These are phyloP conservation scores for Sarcophaga peregrina DNA, from an alignment of 1,140 invertebrate species.

Conservation along the genomic window DNA sequence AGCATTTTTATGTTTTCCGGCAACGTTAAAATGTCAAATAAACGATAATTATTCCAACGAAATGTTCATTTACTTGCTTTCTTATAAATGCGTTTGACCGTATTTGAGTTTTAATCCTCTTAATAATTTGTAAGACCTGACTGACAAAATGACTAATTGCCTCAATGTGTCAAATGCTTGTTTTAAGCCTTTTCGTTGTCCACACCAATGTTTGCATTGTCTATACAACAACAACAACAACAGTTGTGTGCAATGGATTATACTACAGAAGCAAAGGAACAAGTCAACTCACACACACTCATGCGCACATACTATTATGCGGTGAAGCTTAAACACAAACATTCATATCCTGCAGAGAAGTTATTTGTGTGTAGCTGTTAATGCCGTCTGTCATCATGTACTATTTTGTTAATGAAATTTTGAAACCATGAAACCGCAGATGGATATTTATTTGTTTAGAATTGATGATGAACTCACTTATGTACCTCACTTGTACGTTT, in stretches of 20 bases:
- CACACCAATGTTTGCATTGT: neutral
- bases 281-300: too few relatives aligned
- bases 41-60: neutral
- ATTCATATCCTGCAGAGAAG: neutral
- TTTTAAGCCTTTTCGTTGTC: neutral
- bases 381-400: neutral
- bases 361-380: neutral
- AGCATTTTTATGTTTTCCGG: neutral
- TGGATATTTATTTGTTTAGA: too few relatives aligned
- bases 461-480: too few relatives aligned
- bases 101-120: neutral
- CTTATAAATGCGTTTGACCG: slow-evolving; percentile 9
- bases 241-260: too few relatives aligned
- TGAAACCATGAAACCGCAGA: neutral
- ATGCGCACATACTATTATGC: too few relatives aligned
- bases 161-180: neutral
- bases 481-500: too few relatives aligned
- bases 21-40: neutral
- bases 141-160: slow-evolving; percentile 10
- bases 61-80: neutral
- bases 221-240: too few relatives aligned
- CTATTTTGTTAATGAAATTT: neutral
- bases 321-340: too few relatives aligned
- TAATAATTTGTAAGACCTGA: neutral
- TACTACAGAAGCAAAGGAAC: too few relatives aligned